A percentile compares a stretch with the other conserved stretches of the same genome.
These are phyloP conservation scores for Amphimedon queenslandica DNA, from an alignment of 37 sponge, comb jelly and placozoan genomes.

Conservation along the genomic window DNA sequence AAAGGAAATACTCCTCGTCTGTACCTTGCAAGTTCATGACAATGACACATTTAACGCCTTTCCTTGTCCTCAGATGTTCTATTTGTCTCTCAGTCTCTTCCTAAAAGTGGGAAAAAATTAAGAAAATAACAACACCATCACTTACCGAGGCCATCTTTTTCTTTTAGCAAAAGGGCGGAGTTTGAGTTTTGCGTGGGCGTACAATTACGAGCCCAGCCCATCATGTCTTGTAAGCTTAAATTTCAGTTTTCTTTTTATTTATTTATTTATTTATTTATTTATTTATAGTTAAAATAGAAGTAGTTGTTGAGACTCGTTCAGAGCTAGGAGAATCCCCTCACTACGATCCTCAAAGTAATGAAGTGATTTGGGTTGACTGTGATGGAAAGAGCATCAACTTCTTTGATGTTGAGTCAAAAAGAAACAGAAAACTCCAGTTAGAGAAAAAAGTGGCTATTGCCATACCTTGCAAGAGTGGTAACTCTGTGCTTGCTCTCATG, in stretches of 20 bases:
- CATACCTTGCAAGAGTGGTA: slow-evolving; percentile 21
- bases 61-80: background rate
- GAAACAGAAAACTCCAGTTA: background rate
- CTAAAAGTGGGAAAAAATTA: background rate
- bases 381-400: slow-evolving; percentile 35
- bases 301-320: too few species aligned
- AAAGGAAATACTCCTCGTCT: too few species aligned
- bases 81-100: background rate
- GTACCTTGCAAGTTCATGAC: too few species aligned
- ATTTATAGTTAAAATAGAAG: too few species aligned
- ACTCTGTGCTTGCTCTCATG: slow-evolving; percentile 12
- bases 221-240: too few species aligned
- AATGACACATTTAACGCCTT: background rate
- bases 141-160: too few species aligned
- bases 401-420: slow-evolving; percentile 1
- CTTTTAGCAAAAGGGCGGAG: too few species aligned
- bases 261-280: too few species aligned
- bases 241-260: too few species aligned
- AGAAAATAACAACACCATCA: too few species aligned
- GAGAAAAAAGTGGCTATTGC: slow-evolving; percentile 25
- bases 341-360: slow-evolving; percentile 28
- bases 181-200: too few species aligned
- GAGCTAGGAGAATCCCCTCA: slow-evolving; percentile 43
- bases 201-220: too few species aligned
- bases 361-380: slow-evolving; percentile 52